Percentiles rank a stretch among this genome's conserved stretches.
Conservation (phyloP, 2,888 invertebrate genomes). For the Phrixothrix hirtus region DNA sequence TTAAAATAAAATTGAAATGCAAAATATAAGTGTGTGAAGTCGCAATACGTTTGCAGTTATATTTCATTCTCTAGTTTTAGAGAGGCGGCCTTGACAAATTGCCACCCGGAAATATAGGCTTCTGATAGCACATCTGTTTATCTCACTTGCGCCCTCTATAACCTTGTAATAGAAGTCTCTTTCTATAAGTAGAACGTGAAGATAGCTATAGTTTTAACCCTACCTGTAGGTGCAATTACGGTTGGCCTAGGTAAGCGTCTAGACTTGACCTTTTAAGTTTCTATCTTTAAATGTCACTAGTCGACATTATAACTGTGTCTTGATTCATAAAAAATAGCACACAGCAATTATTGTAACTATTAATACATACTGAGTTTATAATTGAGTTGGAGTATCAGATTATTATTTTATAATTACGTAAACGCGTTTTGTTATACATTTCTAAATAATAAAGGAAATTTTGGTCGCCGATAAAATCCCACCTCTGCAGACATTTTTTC, state of each 20-base stretch:
- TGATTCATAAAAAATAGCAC: constrained; percentile 23
- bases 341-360: neutral
- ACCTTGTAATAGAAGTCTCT: neutral
- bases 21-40: too few species aligned
- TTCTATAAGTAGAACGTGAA: constrained; percentile 13
- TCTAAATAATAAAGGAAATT: too few species aligned
- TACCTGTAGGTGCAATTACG: constrained; percentile 18
- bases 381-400: too few species aligned
- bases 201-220: constrained; percentile 21
- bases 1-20: too few species aligned
- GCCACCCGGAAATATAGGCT: constrained; percentile 47
- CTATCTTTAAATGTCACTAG: constrained; percentile 51
- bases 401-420: too few species aligned
- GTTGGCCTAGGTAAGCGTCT: constrained; percentile 41
- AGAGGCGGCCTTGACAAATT: constrained; percentile 50
- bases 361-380: too few species aligned
- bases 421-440: too few species aligned
- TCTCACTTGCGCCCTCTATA: constrained; percentile 11
- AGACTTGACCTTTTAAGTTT: constrained; percentile 38
- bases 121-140: constrained; percentile 16
- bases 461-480: too few species aligned
- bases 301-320: constrained; percentile 50
- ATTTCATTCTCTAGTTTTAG: too few species aligned
- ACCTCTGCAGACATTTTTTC: too few species aligned
- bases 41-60: too few species aligned